Evolutionary conservation across 2,113 vertebrate species (phyloP).

Genomic region (Lonchura striata): DNA sequence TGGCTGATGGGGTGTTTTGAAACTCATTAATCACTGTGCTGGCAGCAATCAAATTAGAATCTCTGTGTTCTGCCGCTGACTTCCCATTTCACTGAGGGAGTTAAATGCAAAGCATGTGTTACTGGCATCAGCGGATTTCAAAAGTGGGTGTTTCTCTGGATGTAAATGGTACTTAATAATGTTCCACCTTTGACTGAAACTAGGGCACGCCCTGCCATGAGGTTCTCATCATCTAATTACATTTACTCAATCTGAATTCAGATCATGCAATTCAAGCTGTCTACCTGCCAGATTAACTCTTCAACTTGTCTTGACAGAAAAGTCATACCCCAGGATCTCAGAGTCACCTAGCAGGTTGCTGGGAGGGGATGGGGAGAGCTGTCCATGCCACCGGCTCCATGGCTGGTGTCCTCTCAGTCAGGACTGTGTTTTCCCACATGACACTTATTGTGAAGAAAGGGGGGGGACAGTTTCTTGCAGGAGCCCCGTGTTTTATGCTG

Average conservation of each 20-base stretch:
- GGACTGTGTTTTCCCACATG: not conserved
- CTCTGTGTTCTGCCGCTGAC: not conserved
- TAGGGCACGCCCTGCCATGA: constrained; percentile 34
- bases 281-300: constrained; percentile 3
- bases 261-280: not conserved
- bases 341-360: not conserved
- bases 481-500: fast-evolving
- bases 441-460: not conserved
- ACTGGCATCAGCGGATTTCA: constrained; percentile 29
- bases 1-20: constrained; percentile 35
- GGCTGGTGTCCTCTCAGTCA: not conserved
- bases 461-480: not conserved
- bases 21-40: constrained; percentile 18
- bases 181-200: constrained; percentile 60
- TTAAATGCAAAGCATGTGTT: constrained; percentile 16
- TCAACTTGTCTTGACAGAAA: not conserved
- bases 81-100: not conserved
- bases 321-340: not conserved
- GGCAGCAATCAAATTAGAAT: constrained; percentile 32
- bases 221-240: constrained; percentile 36
- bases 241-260: constrained; percentile 25
- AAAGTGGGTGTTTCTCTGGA: constrained; percentile 54
- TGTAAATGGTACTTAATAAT: constrained; percentile 50
- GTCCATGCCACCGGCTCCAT: fast-evolving
- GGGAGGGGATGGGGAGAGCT: not conserved